Conservation (phyloP, 2,113 vertebrate genomes). For the Scomber colias region DNA sequence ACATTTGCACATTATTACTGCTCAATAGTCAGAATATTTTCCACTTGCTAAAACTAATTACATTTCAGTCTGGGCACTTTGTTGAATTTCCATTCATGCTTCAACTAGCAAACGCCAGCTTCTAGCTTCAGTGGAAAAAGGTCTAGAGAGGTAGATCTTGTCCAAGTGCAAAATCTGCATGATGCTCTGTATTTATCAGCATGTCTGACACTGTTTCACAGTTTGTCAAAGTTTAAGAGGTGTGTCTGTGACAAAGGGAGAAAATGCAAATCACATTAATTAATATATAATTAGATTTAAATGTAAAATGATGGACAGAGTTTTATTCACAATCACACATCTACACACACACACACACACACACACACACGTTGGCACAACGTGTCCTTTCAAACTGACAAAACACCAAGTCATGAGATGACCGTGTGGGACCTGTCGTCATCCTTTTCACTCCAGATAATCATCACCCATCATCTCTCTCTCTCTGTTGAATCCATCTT, state of each 20-base stretch:
- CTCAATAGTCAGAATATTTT: conserved; percentile 24
- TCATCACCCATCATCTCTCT: conserved; percentile 57
- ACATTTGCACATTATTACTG: not conserved
- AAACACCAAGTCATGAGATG: conserved; percentile 30
- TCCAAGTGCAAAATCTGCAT: conserved; percentile 2
- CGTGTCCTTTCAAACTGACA: conserved; percentile 41
- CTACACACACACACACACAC: conserved; percentile 20
- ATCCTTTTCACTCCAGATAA: conserved; percentile 48
- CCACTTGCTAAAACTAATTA: conserved; percentile 14
- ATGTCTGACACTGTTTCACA: conserved; percentile 32
- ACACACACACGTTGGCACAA: conserved; percentile 12
- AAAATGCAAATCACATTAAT: conserved; percentile 8
- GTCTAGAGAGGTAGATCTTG: not conserved
- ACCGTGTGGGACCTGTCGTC: conserved; percentile 53
- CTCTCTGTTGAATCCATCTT: conserved; percentile 33
- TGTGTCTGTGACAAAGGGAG: conserved; percentile 8
- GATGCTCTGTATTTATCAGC: conserved; percentile 24
- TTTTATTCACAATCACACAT: no score
- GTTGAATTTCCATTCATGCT: conserved; percentile 11
- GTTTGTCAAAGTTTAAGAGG: conserved; percentile 25
- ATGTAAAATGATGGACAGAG: no score
- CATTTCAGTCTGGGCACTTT: not conserved
- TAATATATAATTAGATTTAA: conserved; percentile 41
- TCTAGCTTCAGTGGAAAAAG: not conserved
- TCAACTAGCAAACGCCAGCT: not conserved